Base-by-base conservation (phyloP, 2,797 vertebrate genomes). In the Ara ararauna region DNA sequence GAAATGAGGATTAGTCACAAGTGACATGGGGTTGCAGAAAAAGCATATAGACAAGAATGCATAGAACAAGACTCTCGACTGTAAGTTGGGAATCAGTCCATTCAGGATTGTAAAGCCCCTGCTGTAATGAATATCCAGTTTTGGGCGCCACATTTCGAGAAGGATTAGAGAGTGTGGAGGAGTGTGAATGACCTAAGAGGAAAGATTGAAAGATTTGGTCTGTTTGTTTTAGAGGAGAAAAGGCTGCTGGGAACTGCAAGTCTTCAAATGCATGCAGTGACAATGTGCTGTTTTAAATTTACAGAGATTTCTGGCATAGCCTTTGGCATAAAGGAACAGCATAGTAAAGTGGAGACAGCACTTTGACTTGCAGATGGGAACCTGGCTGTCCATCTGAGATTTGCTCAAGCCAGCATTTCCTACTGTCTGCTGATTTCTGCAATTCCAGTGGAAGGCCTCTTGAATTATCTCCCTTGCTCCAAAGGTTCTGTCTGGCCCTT, bases 101-200 rank as follows among this genome's bases (percentile, higher is more conserved):
- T 78, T 85, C 50, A 27, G 29, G 66, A 18, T 2, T 66, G 67
- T 62, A 64, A 85, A 85, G 67, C n/a, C 47, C 47, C 58, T 83
- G 56, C 65, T 91, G 34, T 50, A 45, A 68, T 72, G 45, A 93
- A 17, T 75, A 21, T 66, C 60, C 67, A 64, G 51, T 51, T 78
- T 65, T 23, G 84, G 64, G 38, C 23, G 58, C 34, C 23, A n/a
- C 45, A 13, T 60, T 85, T 89, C n/a, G 21, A 23, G 73, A 84
- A 73, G 38, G 51, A 64, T 90, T 89, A 87, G 71, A 48, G 74
- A 85, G 81, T 34, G 54, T 82, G 67, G 67, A 82, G 87, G 87
- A 96, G 91, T 89, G 85, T n/a, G 71, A 79, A 76, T 92, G 91
- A 91, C 89, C 89, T 73, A 79, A 93, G 71, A 94, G 67, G 54